Conservation (phyloP, 2,888 invertebrate species). For the Eueremaeus valkanovi region DNA sequence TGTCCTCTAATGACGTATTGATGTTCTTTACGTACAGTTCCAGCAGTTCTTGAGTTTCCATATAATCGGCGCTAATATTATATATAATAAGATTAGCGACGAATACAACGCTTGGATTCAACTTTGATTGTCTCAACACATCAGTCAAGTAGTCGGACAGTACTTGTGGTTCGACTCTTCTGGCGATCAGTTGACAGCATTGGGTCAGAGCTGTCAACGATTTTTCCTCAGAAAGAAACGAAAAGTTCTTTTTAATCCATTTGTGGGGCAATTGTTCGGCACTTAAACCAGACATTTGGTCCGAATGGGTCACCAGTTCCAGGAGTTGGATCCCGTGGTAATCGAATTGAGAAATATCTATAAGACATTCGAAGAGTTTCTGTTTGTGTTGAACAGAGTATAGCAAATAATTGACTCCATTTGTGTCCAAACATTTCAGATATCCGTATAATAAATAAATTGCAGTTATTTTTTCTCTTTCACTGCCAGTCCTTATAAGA, state of each 20-base stretch:
- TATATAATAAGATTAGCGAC: background rate
- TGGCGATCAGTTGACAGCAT: slow-evolving; percentile 2
- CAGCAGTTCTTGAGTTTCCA: background rate
- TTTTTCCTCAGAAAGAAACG: background rate
- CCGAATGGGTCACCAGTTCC: background rate
- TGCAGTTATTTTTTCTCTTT: slow-evolving; percentile 1
- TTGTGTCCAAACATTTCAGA: slow-evolving; percentile 14
- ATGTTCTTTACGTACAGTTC: background rate
- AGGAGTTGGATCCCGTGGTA: slow-evolving; percentile 1
- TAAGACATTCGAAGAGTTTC: slow-evolving; percentile 24
- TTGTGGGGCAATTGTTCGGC: slow-evolving; percentile 5
- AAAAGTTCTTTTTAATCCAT: background rate
- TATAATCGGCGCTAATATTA: background rate
- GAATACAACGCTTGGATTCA: background rate
- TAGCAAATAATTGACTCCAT: slow-evolving; percentile 24
- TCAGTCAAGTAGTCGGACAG: slow-evolving; percentile 8
- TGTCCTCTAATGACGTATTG: background rate
- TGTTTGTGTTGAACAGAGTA: slow-evolving; percentile 19
- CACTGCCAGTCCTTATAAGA: slow-evolving; percentile 3
- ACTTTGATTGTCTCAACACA: background rate
- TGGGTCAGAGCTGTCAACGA: background rate
- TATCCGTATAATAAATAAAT: slow-evolving; percentile 14
- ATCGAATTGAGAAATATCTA: slow-evolving; percentile 18
- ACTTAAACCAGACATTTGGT: background rate
- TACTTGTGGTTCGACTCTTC: background rate